These are phyloP conservation scores for Clivina fossor DNA, from an alignment of 2,888 invertebrate species.

Conservation along the genomic window DNA sequence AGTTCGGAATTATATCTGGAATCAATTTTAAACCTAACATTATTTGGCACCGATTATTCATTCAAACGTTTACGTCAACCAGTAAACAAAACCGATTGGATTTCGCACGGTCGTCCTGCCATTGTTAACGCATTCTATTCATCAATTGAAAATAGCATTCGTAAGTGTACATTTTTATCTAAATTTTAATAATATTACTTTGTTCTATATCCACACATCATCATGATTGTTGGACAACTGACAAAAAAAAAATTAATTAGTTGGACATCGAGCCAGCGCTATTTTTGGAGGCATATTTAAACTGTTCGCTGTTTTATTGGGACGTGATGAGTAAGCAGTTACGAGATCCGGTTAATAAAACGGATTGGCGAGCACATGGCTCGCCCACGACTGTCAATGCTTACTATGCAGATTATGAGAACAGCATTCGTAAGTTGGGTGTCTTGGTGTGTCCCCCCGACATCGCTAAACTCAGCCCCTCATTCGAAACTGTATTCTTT, in stretches of 20 bases:
- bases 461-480: no score
- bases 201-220: background rate
- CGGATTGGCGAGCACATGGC: slow-evolving; percentile 59
- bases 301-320: slow-evolving; percentile 55
- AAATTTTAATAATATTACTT: background rate
- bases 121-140: slow-evolving; percentile 87
- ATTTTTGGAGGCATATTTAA: slow-evolving; percentile 56
- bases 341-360: slow-evolving; percentile 56
- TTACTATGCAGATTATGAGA: slow-evolving; percentile 57
- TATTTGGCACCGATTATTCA: slow-evolving; percentile 78
- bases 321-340: slow-evolving; percentile 56
- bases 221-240: slow-evolving; percentile 7
- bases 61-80: slow-evolving; percentile 76
- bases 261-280: slow-evolving; percentile 52
- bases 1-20: slow-evolving; percentile 70
- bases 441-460: slow-evolving; percentile 16
- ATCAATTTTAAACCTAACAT: slow-evolving; percentile 74
- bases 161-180: slow-evolving; percentile 65
- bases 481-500: no score
- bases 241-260: slow-evolving; percentile 42
- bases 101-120: slow-evolving; percentile 80
- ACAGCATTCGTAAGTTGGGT: slow-evolving; percentile 57
- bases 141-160: slow-evolving; percentile 83
- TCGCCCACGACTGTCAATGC: slow-evolving; percentile 58
- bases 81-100: slow-evolving; percentile 84